Evolutionary conservation across 2,113 vertebrate genomes (phyloP).

Genomic region (Microtus richardsoni): DNA sequence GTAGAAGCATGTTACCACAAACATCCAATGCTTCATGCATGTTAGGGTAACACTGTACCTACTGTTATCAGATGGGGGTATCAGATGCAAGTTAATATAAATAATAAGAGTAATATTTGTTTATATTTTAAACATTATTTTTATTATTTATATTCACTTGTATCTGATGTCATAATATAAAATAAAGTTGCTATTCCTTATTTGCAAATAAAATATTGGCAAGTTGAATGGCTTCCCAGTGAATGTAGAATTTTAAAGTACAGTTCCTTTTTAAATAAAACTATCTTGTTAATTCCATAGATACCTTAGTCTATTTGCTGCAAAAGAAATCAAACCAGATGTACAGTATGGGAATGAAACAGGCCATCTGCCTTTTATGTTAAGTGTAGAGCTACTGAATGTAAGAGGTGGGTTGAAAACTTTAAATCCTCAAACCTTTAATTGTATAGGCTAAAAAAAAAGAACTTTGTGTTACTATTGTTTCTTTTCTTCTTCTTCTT

Average conservation of each 20-base stretch:
- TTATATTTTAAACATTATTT: no score
- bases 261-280: constrained; percentile 27
- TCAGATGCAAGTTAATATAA: no score
- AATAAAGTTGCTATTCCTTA: not conserved
- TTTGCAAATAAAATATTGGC: not conserved
- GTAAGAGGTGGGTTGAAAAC: not conserved
- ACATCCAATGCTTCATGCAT: not conserved
- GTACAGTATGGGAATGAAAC: not conserved
- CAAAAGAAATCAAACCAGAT: constrained; percentile 19
- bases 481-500: not conserved
- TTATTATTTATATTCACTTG: not conserved
- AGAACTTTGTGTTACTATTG: not conserved
- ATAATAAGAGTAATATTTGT: no score
- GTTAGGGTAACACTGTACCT: not conserved
- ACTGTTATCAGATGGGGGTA: not conserved
- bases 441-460: constrained; percentile 12
- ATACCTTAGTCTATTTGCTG: not conserved
- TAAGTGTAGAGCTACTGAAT: not conserved
- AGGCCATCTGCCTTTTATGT: not conserved
- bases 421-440: not conserved
- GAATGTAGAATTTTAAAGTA: constrained; percentile 15
- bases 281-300: not conserved
- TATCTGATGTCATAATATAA: no score
- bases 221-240: not conserved
- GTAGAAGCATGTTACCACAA: not conserved